Percentiles rank a stretch among this genome's conserved stretches.
Evolutionary conservation across 2,888 invertebrate genomes (phyloP).

Genomic region (Eristalinus sepulchralis): DNA sequence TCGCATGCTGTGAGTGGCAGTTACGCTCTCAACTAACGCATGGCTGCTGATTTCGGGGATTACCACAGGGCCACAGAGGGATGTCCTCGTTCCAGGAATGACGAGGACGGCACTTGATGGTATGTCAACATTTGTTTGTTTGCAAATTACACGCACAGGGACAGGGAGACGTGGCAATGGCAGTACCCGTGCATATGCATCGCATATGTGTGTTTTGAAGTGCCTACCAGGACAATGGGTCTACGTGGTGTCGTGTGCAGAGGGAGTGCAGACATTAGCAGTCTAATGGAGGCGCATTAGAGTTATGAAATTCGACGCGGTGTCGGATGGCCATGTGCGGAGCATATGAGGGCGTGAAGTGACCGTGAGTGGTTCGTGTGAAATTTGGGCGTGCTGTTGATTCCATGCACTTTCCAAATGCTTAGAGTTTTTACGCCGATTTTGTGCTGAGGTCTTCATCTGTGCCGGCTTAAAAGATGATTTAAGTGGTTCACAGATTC

Average conservation of each 20-base stretch:
- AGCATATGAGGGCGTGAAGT: conserved; percentile 28
- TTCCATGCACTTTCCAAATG: conserved; percentile 1
- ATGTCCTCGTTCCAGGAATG: conserved; percentile 7
- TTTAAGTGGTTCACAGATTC: neutral
- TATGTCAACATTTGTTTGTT: conserved; percentile 54
- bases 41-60: neutral
- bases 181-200: conserved; percentile 12
- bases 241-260: conserved; percentile 21
- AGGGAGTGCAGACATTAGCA: conserved; percentile 47
- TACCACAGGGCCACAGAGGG: neutral
- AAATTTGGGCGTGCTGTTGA: neutral
- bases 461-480: neutral
- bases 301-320: conserved; percentile 46
- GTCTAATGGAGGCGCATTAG: conserved; percentile 57
- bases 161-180: neutral
- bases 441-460: neutral
- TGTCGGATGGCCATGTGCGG: conserved; percentile 41
- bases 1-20: conserved; percentile 55
- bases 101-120: conserved; percentile 31
- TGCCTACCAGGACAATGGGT: conserved; percentile 8
- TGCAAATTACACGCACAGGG: conserved; percentile 42
- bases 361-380: neutral
- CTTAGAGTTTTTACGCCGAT: neutral
- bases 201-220: conserved; percentile 44
- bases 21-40: conserved; percentile 12